A percentile compares a stretch with the other conserved stretches of the same genome.
Evolutionary conservation across 1,140 invertebrate species (phyloP).

Genomic region (Pogonomyrmex californicus): DNA sequence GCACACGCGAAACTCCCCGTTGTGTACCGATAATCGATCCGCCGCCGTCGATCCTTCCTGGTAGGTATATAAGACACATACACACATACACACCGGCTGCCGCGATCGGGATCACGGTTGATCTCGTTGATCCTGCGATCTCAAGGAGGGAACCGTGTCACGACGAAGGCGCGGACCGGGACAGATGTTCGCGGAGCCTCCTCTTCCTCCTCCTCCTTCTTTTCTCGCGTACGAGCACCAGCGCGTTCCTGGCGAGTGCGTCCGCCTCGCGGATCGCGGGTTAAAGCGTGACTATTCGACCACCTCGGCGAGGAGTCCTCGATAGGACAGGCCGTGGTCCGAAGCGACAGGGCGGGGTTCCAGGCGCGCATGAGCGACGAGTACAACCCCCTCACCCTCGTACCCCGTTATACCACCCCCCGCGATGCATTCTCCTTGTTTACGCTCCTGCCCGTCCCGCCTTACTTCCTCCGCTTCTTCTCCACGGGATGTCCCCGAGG

Average conservation of each 20-base stretch:
- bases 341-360: constrained; percentile 85
- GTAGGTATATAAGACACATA: constrained; percentile 16
- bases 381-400: constrained; percentile 65
- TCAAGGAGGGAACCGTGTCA: not conserved
- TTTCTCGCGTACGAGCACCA: constrained; percentile 50
- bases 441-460: constrained; percentile 77
- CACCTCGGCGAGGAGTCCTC: constrained; percentile 80
- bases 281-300: constrained; percentile 84
- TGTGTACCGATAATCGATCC: constrained; percentile 59
- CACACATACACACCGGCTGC: constrained; percentile 21
- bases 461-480: constrained; percentile 47
- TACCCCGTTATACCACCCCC: constrained; percentile 70
- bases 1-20: constrained; percentile 9
- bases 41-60: constrained; percentile 47
- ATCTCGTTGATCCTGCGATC: constrained; percentile 40
- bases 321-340: constrained; percentile 74
- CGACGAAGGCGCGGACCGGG: constrained; percentile 28
- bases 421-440: constrained; percentile 80
- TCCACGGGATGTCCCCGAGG: not conserved
- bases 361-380: constrained; percentile 80
- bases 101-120: constrained; percentile 8
- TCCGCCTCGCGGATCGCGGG: constrained; percentile 83
- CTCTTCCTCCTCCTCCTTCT: not conserved
- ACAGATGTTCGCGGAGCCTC: constrained; percentile 48
- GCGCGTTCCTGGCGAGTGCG: constrained; percentile 74